Percentiles rank a stretch among this genome's conserved stretches.
phyloP scores from a whole-genome alignment of 37 sponge, comb jelly and placozoan species.

The Axinella damicornis region DNA sequence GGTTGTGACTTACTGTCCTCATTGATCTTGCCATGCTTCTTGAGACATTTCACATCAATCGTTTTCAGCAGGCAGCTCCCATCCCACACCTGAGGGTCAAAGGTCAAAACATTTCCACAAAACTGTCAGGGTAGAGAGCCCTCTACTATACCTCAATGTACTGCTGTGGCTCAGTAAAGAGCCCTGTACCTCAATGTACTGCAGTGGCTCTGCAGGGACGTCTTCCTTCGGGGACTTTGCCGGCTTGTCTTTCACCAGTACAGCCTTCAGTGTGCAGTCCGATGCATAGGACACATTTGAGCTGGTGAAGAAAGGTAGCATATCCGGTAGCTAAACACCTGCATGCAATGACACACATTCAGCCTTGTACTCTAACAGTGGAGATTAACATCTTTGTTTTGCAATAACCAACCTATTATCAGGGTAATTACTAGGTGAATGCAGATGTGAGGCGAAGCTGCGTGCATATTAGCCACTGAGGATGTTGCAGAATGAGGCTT shows the following conservation, averaged over 20 bases:
- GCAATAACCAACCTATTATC: too few species aligned
- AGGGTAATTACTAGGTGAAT: too few species aligned
- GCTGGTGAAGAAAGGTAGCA: slow-evolving; percentile 26
- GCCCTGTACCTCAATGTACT: slow-evolving; percentile 59
- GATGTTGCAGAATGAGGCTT: too few species aligned
- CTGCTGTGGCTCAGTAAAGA: slow-evolving; percentile 12
- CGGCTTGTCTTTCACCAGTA: slow-evolving; percentile 55
- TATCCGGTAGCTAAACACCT: too few species aligned
- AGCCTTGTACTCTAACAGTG: too few species aligned
- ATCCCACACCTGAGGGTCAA: slow-evolving; percentile 48
- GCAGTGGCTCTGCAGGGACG: slow-evolving; percentile 30
- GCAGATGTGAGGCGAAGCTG: too few species aligned
- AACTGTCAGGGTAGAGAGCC: neutral
- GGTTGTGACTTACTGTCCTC: slow-evolving; percentile 48
- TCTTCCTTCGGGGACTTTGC: slow-evolving; percentile 10
- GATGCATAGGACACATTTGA: slow-evolving; percentile 26
- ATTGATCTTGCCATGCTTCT: slow-evolving; percentile 74
- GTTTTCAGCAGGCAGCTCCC: slow-evolving; percentile 30
- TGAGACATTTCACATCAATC: slow-evolving; percentile 45
- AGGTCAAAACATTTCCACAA: too few species aligned
- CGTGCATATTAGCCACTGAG: too few species aligned
- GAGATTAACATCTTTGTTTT: too few species aligned
- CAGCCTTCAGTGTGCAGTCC: slow-evolving; percentile 32
- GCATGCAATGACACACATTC: too few species aligned
- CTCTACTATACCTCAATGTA: slow-evolving; percentile 35